Evolutionary conservation across 1,140 invertebrate genomes (phyloP), one percentile per base, ranked within the genome.

Genomic region (Euwallacea fornicatus): DNA sequence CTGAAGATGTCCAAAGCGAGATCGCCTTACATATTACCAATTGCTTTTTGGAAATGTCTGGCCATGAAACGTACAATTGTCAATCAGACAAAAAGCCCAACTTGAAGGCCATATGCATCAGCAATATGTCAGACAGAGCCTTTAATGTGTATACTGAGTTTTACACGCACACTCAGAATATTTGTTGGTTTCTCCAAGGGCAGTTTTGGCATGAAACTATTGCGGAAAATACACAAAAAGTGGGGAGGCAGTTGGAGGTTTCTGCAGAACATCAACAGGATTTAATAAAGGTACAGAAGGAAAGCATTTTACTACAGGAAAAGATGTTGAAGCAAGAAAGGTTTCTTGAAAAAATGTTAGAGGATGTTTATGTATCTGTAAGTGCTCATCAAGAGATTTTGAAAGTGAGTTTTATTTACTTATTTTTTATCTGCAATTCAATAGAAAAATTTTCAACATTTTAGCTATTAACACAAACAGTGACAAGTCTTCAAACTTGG

Each of bases 91-190:
- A 80, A 76, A 81, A 81, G 54, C 77, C 79, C 47, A 78, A 79
- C 54, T 58, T 82, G 44, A 76, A 83, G 56, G 73, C 82, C 41
- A 81, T 84, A 43, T 91, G 89, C 77, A 83, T 89, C 2, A 82
- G 79, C 72, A 74, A 79, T 21, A 85, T 90, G 84, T 81, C 84
- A n/a, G 84, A 87, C 71, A 80, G 83, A 43, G 86, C 87, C 11
- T 87, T 89, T 70, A 81, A 82, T 69, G 86, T 86, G 7, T 89
- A 88, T 69, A 86, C 87, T 46, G 85, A 88, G 75, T 91, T 90
- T 77, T 91, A 90, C 76, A 88, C 88, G 10, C 88, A 91, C 67
- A 86, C 88, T 2, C 87, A 87, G 70, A 88, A 88, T 73, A 89
- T 91, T 54, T 91, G 90, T 77, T 89, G 85, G 76, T 91, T 87